Conservation (phyloP, 2,797 vertebrate species). For the Argentina silus region DNA sequence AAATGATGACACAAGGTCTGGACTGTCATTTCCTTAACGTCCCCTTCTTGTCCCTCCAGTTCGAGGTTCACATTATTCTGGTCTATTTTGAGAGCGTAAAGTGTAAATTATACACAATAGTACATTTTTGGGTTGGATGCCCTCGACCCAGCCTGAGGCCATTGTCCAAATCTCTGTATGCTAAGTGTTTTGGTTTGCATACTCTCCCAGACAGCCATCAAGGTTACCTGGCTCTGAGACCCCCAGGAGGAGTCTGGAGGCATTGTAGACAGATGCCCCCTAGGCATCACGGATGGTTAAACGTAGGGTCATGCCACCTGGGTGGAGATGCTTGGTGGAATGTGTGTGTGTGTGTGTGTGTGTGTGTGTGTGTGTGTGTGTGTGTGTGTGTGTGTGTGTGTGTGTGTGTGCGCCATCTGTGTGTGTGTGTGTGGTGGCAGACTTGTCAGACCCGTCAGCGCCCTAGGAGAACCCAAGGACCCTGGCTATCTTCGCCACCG, state of each 20-base stretch:
- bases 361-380: neutral
- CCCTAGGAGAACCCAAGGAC: neutral
- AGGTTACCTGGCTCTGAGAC: neutral
- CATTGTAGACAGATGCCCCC: slow-evolving; percentile 1
- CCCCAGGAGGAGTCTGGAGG: slow-evolving; percentile 6
- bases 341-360: neutral
- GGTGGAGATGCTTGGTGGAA: neutral
- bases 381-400: neutral
- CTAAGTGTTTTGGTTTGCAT: neutral
- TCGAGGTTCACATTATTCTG: slow-evolving; percentile 11
- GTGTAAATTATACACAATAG: too few relatives aligned
- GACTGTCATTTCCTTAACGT: slow-evolving; percentile 25
- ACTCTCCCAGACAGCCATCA: neutral
- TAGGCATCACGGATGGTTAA: slow-evolving; percentile 16
- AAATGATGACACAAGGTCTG: slow-evolving; percentile 7
- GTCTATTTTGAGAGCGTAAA: neutral
- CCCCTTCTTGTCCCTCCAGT: slow-evolving; percentile 11
- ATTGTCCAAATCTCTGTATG: too few relatives aligned
- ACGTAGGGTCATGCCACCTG: neutral
- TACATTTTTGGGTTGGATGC: neutral
- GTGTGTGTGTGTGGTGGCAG: neutral
- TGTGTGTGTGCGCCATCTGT: neutral
- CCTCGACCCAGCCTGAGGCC: neutral
- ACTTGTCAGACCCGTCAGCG: too few relatives aligned
- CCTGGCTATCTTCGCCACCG: slow-evolving; percentile 21